Evolutionary conservation across 2,888 invertebrate species (phyloP).

Genomic region (Folsomia manolachei): DNA sequence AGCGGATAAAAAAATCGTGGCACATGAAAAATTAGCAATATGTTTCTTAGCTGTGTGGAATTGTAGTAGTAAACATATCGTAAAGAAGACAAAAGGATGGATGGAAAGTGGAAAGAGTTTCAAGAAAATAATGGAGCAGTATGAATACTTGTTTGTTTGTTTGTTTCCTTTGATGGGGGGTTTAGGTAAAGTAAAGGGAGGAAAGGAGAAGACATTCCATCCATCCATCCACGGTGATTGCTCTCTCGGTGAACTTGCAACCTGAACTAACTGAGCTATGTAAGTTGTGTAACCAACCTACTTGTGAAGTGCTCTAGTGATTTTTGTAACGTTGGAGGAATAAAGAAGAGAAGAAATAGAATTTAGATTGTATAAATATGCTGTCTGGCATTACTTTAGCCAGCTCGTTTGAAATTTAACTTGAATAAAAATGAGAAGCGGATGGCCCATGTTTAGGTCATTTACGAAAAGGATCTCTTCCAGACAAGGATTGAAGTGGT

Average conservation of each 20-base stretch:
- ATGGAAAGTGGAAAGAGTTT: not conserved
- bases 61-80: too few species aligned
- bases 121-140: not conserved
- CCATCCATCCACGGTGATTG: too few species aligned
- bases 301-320: not conserved
- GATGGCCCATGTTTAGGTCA: not conserved
- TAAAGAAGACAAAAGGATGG: too few species aligned
- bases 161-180: not conserved
- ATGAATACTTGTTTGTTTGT: not conserved
- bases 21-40: not conserved
- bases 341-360: not conserved
- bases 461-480: not conserved
- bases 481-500: not conserved
- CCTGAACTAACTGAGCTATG: not conserved
- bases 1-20: not conserved
- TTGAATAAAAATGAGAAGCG: constrained; percentile 11
- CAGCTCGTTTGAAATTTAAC: not conserved
- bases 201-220: not conserved
- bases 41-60: not conserved
- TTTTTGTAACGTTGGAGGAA: not conserved
- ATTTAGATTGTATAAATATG: not conserved
- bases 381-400: not conserved
- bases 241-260: not conserved
- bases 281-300: not conserved
- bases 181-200: not conserved